These are phyloP conservation scores for Liodrosophila aerea DNA, from an alignment of 2,888 invertebrate genomes.

Conservation along the genomic window DNA sequence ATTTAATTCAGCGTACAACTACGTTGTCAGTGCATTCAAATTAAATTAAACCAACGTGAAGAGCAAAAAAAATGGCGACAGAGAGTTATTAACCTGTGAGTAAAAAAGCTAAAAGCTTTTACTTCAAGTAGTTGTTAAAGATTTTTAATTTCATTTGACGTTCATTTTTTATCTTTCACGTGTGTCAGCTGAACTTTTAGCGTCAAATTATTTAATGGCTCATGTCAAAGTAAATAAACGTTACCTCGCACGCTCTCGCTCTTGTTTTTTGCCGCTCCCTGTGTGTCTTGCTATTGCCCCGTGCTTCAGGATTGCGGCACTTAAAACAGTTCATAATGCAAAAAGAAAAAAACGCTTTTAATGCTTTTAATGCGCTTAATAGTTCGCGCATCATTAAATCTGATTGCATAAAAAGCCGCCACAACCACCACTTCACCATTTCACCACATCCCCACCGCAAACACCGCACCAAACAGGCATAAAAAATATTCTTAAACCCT, in stretches of 20 bases:
- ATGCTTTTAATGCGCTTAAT: slow-evolving; percentile 69
- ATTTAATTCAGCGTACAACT: slow-evolving; percentile 56
- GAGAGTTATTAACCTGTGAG: slow-evolving; percentile 15
- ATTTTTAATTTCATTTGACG: slow-evolving; percentile 65
- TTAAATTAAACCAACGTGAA: slow-evolving; percentile 38
- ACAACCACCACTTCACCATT: slow-evolving; percentile 1
- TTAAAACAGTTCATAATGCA: slow-evolving; percentile 18
- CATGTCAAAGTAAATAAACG: slow-evolving; percentile 74
- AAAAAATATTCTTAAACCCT: slow-evolving; percentile 33
- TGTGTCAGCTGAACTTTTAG: slow-evolving; percentile 39
- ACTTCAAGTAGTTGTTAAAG: slow-evolving; percentile 33
- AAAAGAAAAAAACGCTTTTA: no score
- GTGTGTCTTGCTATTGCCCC: slow-evolving; percentile 3
- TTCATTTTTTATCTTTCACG: slow-evolving; percentile 32
- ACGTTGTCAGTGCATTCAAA: slow-evolving; percentile 49
- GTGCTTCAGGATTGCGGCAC: slow-evolving; percentile 38
- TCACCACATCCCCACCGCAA: background rate
- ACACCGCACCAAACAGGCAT: slow-evolving; percentile 8
- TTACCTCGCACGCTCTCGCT: slow-evolving; percentile 11
- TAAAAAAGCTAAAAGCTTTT: slow-evolving; percentile 61
- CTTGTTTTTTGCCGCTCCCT: background rate
- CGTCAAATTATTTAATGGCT: slow-evolving; percentile 67
- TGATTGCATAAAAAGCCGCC: slow-evolving; percentile 49
- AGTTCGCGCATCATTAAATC: slow-evolving; percentile 74
- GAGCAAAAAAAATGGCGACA: background rate